Base-by-base conservation (phyloP, 2,113 vertebrate species). In the Pitta sordida region DNA sequence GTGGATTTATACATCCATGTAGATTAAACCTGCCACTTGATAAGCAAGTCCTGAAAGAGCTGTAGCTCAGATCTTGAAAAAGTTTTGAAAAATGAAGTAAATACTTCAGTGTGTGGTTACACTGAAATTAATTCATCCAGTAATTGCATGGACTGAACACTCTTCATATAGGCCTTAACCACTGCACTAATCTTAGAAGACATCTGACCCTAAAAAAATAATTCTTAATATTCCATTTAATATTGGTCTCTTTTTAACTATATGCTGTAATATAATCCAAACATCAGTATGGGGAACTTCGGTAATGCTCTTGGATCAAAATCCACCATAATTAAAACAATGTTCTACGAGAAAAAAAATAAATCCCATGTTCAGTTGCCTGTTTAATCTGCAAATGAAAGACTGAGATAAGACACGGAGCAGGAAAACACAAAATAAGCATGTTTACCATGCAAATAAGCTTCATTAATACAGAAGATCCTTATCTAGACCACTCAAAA, bases 351-450 rank as follows among this genome's bases (percentile, higher is more conserved):
- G 27, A 51, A 67, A 56, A 60, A 69, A 82, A 79, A 64, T 64
- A 86, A 83, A 44, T 30, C 3, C 24, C n/a, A 93, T 63, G 56
- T 60, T 92, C 71, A 56, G 5, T 86, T 93, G 10, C 24, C 34
- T 93, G 74, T 93, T 93, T 70, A 67, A 86, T 93, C 39, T 91
- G 30, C 52, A 96, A 65, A 83, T 85, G 76, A 90, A 97, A 93
- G 91, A 46, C 30, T 43, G 37, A 94, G 32, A 87, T 81, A 83
- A 64, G 62, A 92, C 68, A 84, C 27, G 1, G 6, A 76, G 82
- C 93, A 96, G 70, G 32, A 91, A 94, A 95, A 86, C 36, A 68
- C 18, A 88, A 94, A 94, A 83, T 60, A 90, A 92, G 32, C 83
- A 30, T 49, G 37, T 89, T 89, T 95, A 37, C 17, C 21, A 85